A percentile compares a stretch with the other conserved stretches of the same genome.
phyloP scores from a whole-genome alignment of 2,888 invertebrate genomes.

The Harmothoe impar region DNA sequence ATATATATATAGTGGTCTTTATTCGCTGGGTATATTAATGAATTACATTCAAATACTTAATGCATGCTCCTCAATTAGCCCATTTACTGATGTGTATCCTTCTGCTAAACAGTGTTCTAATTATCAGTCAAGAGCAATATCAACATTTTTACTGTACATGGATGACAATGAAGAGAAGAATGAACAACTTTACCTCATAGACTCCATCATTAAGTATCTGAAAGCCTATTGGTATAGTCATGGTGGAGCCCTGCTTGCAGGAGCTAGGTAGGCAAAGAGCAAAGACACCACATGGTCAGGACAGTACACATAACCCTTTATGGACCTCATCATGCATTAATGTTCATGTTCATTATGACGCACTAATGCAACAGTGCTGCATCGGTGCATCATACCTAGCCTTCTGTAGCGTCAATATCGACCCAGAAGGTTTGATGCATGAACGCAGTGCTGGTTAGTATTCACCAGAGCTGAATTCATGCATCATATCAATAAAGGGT shows the following conservation, averaged over 20 bases:
- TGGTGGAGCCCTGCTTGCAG: conserved; percentile 71
- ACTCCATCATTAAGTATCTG: conserved; percentile 73
- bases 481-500: no score
- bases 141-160: background rate
- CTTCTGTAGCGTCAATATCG: no score
- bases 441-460: no score
- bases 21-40: no score
- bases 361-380: background rate
- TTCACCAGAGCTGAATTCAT: no score
- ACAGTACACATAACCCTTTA: background rate
- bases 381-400: background rate
- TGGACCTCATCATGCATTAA: background rate
- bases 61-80: no score
- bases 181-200: conserved; percentile 71
- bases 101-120: background rate
- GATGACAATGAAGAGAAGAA: background rate
- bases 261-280: conserved; percentile 68
- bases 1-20: no score
- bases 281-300: background rate
- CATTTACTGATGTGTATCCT: no score
- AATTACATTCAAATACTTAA: no score
- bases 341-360: no score
- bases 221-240: conserved; percentile 72
- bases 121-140: background rate
- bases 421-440: no score